These are phyloP conservation scores for Pongo pygmaeus DNA, from an alignment of 2,113 vertebrate genomes.

Conservation along the genomic window DNA sequence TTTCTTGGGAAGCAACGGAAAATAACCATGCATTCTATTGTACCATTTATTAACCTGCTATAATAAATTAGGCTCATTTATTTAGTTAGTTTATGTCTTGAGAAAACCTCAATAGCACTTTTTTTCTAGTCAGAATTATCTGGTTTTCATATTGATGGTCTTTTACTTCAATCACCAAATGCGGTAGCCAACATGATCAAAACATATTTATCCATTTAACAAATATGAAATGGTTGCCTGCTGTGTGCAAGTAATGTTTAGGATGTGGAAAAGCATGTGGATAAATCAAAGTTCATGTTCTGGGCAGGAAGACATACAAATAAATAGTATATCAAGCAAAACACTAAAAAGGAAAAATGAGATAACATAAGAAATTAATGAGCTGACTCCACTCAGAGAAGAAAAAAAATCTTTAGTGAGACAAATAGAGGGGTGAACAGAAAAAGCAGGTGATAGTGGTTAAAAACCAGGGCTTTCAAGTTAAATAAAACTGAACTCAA, in stretches of 20 bases:
- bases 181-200: neutral
- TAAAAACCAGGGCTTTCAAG: neutral
- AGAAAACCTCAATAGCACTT: neutral
- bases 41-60: conserved; percentile 6
- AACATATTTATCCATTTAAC: neutral
- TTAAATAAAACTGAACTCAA: neutral
- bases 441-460: neutral
- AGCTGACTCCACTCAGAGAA: neutral
- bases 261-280: neutral
- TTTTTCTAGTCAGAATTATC: conserved; percentile 30
- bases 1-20: conserved; percentile 17
- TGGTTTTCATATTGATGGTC: neutral
- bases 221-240: neutral
- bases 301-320: neutral
- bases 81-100: neutral
- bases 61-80: conserved; percentile 12
- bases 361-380: neutral
- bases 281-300: conserved; percentile 2
- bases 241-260: neutral
- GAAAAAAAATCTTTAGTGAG: conserved; percentile 7
- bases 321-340: conserved; percentile 7
- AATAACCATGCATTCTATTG: neutral
- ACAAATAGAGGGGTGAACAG: neutral
- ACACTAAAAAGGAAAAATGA: neutral
- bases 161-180: neutral